Evolutionary conservation across 2,888 invertebrate genomes (phyloP), one percentile per base, ranked within the genome.

Genomic region (Hedya salicella): DNA sequence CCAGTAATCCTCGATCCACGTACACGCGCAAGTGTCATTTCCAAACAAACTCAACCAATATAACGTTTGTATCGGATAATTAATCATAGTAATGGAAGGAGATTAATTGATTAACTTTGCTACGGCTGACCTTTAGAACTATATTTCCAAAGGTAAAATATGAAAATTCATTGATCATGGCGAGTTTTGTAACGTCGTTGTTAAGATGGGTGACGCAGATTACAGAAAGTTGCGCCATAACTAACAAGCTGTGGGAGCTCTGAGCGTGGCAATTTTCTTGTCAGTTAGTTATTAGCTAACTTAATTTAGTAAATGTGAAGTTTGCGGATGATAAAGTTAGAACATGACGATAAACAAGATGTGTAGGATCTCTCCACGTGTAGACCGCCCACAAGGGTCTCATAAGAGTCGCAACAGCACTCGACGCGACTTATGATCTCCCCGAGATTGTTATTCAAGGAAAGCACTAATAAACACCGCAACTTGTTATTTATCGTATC

Each of bases 401-500:
- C 52, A 39, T 44, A 64, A 64, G 52, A 52, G 44, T 36, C 59
- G 40, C 52, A 65, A 59, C 25, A 60, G 49, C 49, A 48, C 56
- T 63, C 19, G 49, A 49, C 17, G 32, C 16, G 54, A 62, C 54
- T 62, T 54, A 40, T 40, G 36, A 54, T 36, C 39, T 48, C 46
- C 17, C 16, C 52, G 60, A 46, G 48, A 53, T 53, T 66, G 53
- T 66, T 66, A 52, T 71, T 74, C 74, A 72, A 70, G 70, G 70
- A 65, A 69, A 60, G 68, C 57, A 49, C 48, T 36, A 74, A 73
- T 70, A 73, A 71, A 71, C 67, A 69, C 63, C 71, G 70, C 69
- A 76, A 74, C 71, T 77, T 77, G 73, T 68, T 72, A 69, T 74
- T 76, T 73, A 71, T 69, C 44, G 61, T 40, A 71, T 63, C 71